phyloP scores from a whole-genome alignment of 2,797 vertebrate species.

The Ispidina picta region DNA sequence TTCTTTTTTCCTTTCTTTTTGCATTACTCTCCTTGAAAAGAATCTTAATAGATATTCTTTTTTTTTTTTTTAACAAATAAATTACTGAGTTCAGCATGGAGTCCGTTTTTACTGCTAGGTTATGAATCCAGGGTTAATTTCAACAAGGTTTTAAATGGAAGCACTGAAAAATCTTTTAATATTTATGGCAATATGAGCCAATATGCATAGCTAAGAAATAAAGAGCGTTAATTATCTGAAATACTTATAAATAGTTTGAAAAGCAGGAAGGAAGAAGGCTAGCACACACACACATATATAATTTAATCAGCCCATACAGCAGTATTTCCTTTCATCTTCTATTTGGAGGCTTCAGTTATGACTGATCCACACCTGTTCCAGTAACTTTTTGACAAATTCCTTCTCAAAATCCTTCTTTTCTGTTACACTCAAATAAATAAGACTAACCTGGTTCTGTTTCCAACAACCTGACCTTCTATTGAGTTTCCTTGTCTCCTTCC shows the following conservation, averaged over 20 bases:
- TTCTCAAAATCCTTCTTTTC: not conserved
- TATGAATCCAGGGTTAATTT: constrained; percentile 12
- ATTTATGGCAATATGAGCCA: not conserved
- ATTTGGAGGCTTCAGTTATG: not conserved
- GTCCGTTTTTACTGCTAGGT: not conserved
- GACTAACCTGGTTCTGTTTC: not conserved
- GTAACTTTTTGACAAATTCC: not conserved
- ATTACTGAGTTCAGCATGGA: not conserved
- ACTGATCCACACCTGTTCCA: not conserved
- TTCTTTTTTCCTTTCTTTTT: not conserved
- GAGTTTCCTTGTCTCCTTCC: not conserved
- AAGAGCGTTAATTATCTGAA: not conserved
- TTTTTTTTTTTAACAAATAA: too few relatives aligned
- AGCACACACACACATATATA: not conserved
- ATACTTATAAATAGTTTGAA: not conserved
- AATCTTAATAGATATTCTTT: not conserved
- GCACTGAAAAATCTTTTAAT: not conserved
- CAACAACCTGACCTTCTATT: not conserved
- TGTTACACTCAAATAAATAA: not conserved
- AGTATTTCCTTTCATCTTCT: not conserved
- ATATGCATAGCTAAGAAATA: not conserved
- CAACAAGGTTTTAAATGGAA: not conserved
- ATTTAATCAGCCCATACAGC: not conserved
- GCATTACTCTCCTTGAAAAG: not conserved
- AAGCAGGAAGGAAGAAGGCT: not conserved